phyloP scores from a whole-genome alignment of 2,113 vertebrate genomes.

The Hippolais icterina region DNA sequence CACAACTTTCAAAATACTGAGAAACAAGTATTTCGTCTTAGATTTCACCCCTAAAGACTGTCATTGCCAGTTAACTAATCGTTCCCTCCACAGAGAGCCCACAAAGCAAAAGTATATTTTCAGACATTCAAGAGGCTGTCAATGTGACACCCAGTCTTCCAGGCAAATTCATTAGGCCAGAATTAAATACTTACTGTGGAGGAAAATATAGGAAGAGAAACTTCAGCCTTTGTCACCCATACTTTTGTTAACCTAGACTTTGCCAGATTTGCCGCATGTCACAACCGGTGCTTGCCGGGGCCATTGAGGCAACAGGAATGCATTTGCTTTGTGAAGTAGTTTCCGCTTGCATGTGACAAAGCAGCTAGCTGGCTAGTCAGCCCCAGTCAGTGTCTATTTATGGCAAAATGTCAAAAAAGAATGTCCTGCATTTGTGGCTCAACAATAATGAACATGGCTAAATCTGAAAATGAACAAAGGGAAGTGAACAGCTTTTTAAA shows the following conservation, averaged over 20 bases:
- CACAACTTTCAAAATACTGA: conserved; percentile 20
- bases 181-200: conserved; percentile 72
- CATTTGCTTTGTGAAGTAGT: conserved; percentile 80
- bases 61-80: conserved; percentile 65
- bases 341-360: conserved; percentile 92
- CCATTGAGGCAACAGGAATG: conserved; percentile 79
- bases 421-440: conserved; percentile 97
- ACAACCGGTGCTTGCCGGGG: conserved; percentile 68
- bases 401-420: conserved; percentile 99
- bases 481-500: conserved; percentile 98
- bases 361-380: conserved; percentile 97
- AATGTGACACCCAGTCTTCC: conserved; percentile 67
- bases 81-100: conserved; percentile 51
- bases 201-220: conserved; percentile 77
- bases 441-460: conserved; percentile 97
- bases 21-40: conserved; percentile 11
- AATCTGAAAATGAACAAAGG: conserved; percentile 98
- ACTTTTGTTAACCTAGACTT: conserved; percentile 80
- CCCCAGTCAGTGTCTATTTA: conserved; percentile 96
- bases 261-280: conserved; percentile 74
- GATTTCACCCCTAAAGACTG: conserved; percentile 21
- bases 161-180: conserved; percentile 74
- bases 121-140: conserved; percentile 73
- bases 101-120: conserved; percentile 69
- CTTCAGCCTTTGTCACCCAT: conserved; percentile 78